Evolutionary conservation across 1,140 invertebrate genomes (phyloP).

Genomic region (Tetramorium alpestre): DNA sequence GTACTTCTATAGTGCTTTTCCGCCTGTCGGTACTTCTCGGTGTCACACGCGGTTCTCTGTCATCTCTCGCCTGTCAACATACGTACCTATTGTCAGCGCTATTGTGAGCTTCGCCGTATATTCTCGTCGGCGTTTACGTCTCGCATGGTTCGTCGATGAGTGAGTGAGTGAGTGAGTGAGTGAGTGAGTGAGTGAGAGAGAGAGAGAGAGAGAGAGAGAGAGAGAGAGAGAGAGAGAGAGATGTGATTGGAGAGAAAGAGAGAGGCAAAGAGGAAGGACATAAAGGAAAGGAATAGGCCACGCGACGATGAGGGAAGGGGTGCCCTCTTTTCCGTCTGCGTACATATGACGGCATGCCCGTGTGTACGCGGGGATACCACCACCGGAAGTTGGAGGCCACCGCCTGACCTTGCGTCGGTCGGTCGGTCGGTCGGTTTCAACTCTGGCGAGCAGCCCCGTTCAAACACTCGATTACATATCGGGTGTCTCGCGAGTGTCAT

Average conservation of each 20-base stretch:
- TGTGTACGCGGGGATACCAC: conserved; percentile 73
- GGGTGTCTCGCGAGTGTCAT: conserved; percentile 65
- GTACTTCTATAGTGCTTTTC: conserved; percentile 45
- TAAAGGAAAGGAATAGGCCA: conserved; percentile 46
- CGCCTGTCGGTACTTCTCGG: conserved; percentile 14
- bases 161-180: neutral
- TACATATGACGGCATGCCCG: conserved; percentile 63
- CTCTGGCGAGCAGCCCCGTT: conserved; percentile 74
- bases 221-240: conserved; percentile 11
- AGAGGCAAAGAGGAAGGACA: conserved; percentile 31
- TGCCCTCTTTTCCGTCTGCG: conserved; percentile 66
- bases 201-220: conserved; percentile 15
- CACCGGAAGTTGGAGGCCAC: conserved; percentile 86
- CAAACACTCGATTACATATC: conserved; percentile 75
- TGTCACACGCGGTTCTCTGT: conserved; percentile 34
- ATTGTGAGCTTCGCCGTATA: conserved; percentile 20
- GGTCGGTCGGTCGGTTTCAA: conserved; percentile 75
- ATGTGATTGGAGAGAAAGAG: conserved; percentile 14
- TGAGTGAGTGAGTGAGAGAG: conserved; percentile 17
- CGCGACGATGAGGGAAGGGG: conserved; percentile 42
- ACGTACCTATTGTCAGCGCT: conserved; percentile 23
- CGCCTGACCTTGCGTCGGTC: conserved; percentile 83
- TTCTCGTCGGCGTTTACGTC: conserved; percentile 18
- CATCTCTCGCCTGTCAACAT: conserved; percentile 38
- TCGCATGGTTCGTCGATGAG: neutral